Evolutionary conservation across 2,113 vertebrate species (phyloP), one percentile per base, ranked within the genome.

Genomic region (Emydocephalus ijimae): DNA sequence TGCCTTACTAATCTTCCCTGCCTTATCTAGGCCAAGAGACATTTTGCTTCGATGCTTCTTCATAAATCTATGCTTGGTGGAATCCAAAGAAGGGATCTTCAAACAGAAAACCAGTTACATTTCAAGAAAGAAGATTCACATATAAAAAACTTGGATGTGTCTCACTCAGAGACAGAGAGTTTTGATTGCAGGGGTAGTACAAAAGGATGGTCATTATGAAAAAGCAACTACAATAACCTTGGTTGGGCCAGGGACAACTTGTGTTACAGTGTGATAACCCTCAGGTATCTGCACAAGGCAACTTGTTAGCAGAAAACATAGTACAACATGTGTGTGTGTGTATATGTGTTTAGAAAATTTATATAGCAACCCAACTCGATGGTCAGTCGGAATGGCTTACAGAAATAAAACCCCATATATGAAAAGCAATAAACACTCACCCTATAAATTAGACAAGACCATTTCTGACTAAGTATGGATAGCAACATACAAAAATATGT

Each of bases 1-100:
- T 61, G 69, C 93, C 85, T 92, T n/a, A 12, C 24, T 88, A 43
- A 88, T 74, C 89, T 48, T 90, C 34, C 56, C 45, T 69, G 57
- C 69, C 57, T 90, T 86, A 81, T 74, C 29, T n/a, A 48, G 1
- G 34, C 89, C 89, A 94, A 54, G 54, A 52, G 85, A 55, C 88
- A 11, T 45, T 59, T 85, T n/a, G 29, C 61, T 94, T 54, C 29
- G 5, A 81, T 74, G 74, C 56, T 87, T 87, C 24, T 34, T 74
- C 54, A 61, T 50, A 91, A 91, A 89, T 56, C 52, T 54, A 24
- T 48, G 10, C 45, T 43, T 87, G 81, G 61, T 14, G 52, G 23
- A 87, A 24, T 64, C 90, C 88, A 92, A 74, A 86, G 57, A 5
- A 39, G 43, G 39, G 29, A 90, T 89, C 74, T 91, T 74, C 54